A percentile compares a stretch with the other conserved stretches of the same genome.
These are phyloP conservation scores for Corythaixoides concolor DNA, from an alignment of 2,113 vertebrate species.

Conservation along the genomic window DNA sequence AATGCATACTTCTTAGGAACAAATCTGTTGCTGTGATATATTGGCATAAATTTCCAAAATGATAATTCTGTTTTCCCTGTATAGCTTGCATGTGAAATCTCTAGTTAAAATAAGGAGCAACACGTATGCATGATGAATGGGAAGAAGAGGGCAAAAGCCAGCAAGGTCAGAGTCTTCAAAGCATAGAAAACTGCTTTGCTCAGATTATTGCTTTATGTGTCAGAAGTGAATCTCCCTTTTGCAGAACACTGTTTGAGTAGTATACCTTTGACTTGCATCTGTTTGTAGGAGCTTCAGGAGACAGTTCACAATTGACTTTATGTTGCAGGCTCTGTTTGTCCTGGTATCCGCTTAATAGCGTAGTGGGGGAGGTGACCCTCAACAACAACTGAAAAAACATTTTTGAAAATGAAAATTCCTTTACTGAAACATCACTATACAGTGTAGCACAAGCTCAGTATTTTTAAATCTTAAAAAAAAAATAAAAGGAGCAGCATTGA, in stretches of 20 bases:
- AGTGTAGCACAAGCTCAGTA: background rate
- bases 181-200: background rate
- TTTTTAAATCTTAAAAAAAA: background rate
- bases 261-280: background rate
- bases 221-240: background rate
- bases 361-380: background rate
- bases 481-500: background rate
- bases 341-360: background rate
- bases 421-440: background rate
- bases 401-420: background rate
- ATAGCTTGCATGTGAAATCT: background rate
- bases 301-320: rapidly evolving
- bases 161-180: background rate
- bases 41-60: background rate
- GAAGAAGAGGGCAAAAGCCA: background rate
- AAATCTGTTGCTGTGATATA: background rate
- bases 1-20: background rate
- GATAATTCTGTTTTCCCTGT: background rate
- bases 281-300: background rate
- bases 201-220: background rate
- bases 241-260: background rate
- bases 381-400: background rate
- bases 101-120: background rate
- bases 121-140: background rate
- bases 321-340: background rate